Base-by-base conservation (phyloP, 2,113 vertebrate genomes). In the Chionodraco myersi region DNA sequence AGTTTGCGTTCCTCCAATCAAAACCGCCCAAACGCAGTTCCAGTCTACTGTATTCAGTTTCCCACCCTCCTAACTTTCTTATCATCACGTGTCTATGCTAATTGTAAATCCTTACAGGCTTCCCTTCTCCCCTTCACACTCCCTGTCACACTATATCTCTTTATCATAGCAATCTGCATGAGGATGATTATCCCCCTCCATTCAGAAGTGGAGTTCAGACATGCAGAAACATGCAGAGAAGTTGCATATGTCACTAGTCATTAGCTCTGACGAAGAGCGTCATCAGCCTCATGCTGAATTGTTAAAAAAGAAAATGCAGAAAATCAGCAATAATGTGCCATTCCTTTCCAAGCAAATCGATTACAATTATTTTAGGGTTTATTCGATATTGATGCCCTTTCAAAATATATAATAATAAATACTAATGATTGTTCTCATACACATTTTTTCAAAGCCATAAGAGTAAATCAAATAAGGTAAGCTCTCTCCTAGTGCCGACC, bases 1-100 rank as follows among this genome's bases (percentile, higher is more conserved):
- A 11, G 68, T 88, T 82, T 89, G 77, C 63, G 1, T 80, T 85
- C 53, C 21, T 87, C 49, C 82, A 71, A 79, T 79, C 6, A 34
- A 86, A 76, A 76, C 80, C 77, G 34, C 92, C 90, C 88, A 89
- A 90, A 73, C 82, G 79, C 69, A 83, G 67, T 53, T 65, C 23
- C 82, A 65, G 65, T 76, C 85, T 18, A 58, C 72, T 57, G 57
- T 76, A 30, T 88, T 83, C 83, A 64, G 82, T 78, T 77, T 34
- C 77, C 1, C 44, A 63, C 53, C 59, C 69, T 13, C 47, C 13
- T 11, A 14, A n/a, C 52, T 30, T 23, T 51, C 63, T 60, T 64
- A 56, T 59, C 53, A 69, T 77, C 88, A 83, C 56, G 71, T 73
- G 76, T 82, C 80, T 64, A 57, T 79, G 76, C 68, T 57, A 84